phyloP scores from a whole-genome alignment of 2,888 invertebrate species.

The Macaria liturata region DNA sequence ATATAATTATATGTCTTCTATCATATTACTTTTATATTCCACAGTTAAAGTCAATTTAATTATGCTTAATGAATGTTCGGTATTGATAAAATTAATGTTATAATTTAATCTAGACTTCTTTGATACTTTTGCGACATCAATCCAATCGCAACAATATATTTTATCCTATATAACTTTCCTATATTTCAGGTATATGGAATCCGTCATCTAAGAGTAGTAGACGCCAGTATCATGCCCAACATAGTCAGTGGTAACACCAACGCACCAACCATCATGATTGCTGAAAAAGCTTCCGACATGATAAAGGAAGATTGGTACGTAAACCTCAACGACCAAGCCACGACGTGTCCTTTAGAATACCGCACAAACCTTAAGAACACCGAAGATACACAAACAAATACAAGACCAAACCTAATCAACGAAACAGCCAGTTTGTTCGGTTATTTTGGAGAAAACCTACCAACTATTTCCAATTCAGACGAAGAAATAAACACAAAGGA shows the following conservation, averaged over 20 bases:
- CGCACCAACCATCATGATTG: constrained; percentile 92
- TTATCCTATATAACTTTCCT: too few relatives aligned
- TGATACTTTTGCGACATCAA: too few relatives aligned
- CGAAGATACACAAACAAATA: constrained; percentile 35
- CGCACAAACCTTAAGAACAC: constrained; percentile 37
- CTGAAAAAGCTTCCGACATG: constrained; percentile 92
- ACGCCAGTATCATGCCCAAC: constrained; percentile 92
- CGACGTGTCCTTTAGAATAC: constrained; percentile 38
- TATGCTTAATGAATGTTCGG: too few relatives aligned
- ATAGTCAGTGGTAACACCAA: constrained; percentile 92
- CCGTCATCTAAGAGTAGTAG: constrained; percentile 87
- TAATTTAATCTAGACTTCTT: too few relatives aligned
- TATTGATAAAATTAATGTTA: too few relatives aligned
- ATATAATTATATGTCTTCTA: too few relatives aligned
- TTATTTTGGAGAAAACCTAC: constrained; percentile 35
- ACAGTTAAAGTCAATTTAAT: too few relatives aligned
- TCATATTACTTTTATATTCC: too few relatives aligned
- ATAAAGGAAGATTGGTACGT: constrained; percentile 88
- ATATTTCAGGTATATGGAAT: constrained; percentile 85
- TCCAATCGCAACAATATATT: too few relatives aligned
- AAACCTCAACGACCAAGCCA: constrained; percentile 32
- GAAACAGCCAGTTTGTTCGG: constrained; percentile 62
- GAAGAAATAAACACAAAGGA: background rate
- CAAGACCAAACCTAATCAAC: constrained; percentile 47
- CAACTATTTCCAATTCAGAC: constrained; percentile 8